Evolutionary conservation across 2,888 invertebrate species (phyloP).

Genomic region (Lasioglossum vierecki): DNA sequence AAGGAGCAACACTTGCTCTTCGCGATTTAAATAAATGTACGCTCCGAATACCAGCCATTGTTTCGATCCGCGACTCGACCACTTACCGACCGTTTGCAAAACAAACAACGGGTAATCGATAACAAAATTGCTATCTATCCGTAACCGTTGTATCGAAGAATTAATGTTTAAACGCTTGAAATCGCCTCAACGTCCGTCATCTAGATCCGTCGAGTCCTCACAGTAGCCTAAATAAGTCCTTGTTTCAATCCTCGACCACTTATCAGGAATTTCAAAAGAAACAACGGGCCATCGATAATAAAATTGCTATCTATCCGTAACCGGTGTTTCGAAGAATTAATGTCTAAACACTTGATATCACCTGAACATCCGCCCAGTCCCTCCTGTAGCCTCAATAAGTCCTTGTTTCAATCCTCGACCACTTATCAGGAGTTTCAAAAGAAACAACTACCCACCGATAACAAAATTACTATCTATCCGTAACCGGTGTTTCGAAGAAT

Average conservation of each 20-base stretch:
- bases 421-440: slow-evolving; percentile 45
- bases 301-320: too few relatives aligned
- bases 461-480: not conserved
- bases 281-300: too few relatives aligned
- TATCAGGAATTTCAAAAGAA: too few relatives aligned
- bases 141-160: not conserved
- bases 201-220: not conserved
- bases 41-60: slow-evolving; percentile 77
- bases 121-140: not conserved
- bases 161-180: not conserved
- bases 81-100: slow-evolving; percentile 44
- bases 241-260: too few relatives aligned
- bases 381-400: not conserved
- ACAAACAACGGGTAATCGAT: slow-evolving; percentile 11
- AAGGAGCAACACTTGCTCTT: slow-evolving; percentile 75
- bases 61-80: slow-evolving; percentile 58
- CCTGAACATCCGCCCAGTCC: too few relatives aligned
- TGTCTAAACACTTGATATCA: too few relatives aligned
- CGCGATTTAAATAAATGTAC: slow-evolving; percentile 80
- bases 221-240: not conserved
- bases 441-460: slow-evolving; percentile 8
- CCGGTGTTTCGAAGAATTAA: too few relatives aligned
- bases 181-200: not conserved
- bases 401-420: slow-evolving; percentile 70
- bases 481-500: not conserved